phyloP scores from a whole-genome alignment of 2,888 invertebrate genomes.

The Pasiphila rectangulata region DNA sequence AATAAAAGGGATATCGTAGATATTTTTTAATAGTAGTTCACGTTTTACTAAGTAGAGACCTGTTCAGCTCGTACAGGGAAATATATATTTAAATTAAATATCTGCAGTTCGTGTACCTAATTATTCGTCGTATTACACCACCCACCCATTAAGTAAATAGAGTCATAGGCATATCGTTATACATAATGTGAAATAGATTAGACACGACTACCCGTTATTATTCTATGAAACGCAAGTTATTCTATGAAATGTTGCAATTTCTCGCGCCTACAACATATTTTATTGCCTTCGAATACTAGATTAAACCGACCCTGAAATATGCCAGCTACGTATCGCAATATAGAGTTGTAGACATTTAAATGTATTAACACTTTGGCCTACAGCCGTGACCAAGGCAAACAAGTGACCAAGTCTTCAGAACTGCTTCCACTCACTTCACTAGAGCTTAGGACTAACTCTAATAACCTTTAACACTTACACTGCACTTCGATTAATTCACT shows the following conservation, averaged over 20 bases:
- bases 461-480: slow-evolving; percentile 62
- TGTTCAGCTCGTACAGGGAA: too few species aligned
- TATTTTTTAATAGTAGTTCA: too few species aligned
- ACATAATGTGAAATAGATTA: slow-evolving; percentile 42
- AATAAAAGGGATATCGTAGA: too few species aligned
- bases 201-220: slow-evolving; percentile 40
- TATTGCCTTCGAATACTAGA: slow-evolving; percentile 20
- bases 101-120: background rate
- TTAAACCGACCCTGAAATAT: slow-evolving; percentile 53
- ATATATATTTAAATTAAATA: too few species aligned
- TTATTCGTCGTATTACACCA: slow-evolving; percentile 17
- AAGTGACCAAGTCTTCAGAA: slow-evolving; percentile 54
- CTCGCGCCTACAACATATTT: slow-evolving; percentile 28
- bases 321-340: slow-evolving; percentile 54
- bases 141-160: slow-evolving; percentile 31
- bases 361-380: slow-evolving; percentile 56
- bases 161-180: slow-evolving; percentile 21
- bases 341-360: slow-evolving; percentile 59
- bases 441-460: slow-evolving; percentile 54
- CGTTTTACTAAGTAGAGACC: too few species aligned
- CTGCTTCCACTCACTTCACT: slow-evolving; percentile 68
- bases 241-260: slow-evolving; percentile 41
- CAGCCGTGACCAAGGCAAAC: slow-evolving; percentile 67
- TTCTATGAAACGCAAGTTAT: slow-evolving; percentile 40
- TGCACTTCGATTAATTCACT: slow-evolving; percentile 38